Percentiles rank a stretch among this genome's conserved stretches.
Evolutionary conservation across 1,140 invertebrate genomes (phyloP).

Genomic region (Neoseiulus cucumeris): DNA sequence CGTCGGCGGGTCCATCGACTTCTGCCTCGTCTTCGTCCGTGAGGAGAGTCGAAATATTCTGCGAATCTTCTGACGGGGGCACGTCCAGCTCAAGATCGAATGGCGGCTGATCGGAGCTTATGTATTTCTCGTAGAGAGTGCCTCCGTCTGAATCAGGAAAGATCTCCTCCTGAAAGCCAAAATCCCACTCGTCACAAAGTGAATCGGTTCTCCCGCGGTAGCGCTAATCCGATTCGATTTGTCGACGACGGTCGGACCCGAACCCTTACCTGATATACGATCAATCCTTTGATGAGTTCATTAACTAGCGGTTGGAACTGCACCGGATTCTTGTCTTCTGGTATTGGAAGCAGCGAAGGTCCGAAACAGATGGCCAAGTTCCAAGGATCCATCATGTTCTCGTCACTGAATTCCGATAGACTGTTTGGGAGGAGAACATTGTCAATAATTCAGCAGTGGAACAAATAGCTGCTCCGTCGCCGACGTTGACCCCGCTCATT

Average conservation of each 20-base stretch:
- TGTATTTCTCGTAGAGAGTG: conserved; percentile 27
- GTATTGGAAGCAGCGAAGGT: conserved; percentile 35
- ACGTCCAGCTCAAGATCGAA: conserved; percentile 16
- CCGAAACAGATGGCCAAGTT: conserved; percentile 38
- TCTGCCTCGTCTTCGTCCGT: conserved; percentile 20
- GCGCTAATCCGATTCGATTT: too few relatives aligned
- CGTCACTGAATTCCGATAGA: conserved; percentile 34
- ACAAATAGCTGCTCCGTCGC: too few relatives aligned
- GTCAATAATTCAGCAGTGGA: background rate
- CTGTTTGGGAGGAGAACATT: conserved; percentile 21
- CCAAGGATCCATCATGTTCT: conserved; percentile 38
- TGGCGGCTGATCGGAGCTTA: conserved; percentile 2
- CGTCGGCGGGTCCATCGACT: conserved; percentile 9
- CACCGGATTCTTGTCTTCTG: conserved; percentile 34
- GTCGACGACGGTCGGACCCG: too few relatives aligned
- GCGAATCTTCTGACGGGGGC: conserved; percentile 1
- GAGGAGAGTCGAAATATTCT: conserved; percentile 15
- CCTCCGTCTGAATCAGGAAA: conserved; percentile 22
- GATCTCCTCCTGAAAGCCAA: conserved; percentile 25
- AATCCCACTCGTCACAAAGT: background rate
- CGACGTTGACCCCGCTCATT: too few relatives aligned
- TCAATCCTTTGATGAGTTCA: conserved; percentile 31
- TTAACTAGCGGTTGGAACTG: conserved; percentile 29
- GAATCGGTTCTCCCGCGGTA: too few relatives aligned
- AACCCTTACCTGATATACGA: conserved; percentile 22